These are phyloP conservation scores for Bombus breviceps DNA, from an alignment of 1,140 invertebrate species.

Conservation along the genomic window DNA sequence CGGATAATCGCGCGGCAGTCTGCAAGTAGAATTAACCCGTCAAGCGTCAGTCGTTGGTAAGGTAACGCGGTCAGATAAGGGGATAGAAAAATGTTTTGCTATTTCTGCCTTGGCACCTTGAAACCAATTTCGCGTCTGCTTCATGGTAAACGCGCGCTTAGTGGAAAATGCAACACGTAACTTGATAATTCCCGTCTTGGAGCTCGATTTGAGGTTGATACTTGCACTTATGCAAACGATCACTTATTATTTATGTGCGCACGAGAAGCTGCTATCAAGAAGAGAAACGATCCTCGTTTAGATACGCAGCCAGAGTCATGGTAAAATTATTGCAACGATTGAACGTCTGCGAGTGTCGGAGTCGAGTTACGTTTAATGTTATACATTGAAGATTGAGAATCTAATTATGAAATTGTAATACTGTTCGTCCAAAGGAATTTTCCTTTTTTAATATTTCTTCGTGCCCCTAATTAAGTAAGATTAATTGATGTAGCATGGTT, in stretches of 20 bases:
- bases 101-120: neutral
- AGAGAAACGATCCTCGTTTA: slow-evolving; percentile 37
- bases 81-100: slow-evolving; percentile 49
- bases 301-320: neutral
- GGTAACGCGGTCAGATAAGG: slow-evolving; percentile 37
- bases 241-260: slow-evolving; percentile 32
- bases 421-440: too few species aligned
- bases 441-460: too few species aligned
- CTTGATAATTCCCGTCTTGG: slow-evolving; percentile 30
- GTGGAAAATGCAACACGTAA: slow-evolving; percentile 34
- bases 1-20: slow-evolving; percentile 40
- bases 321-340: slow-evolving; percentile 1
- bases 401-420: neutral
- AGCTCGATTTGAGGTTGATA: too few species aligned
- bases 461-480: too few species aligned
- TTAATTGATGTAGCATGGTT: too few species aligned
- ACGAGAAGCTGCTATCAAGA: slow-evolving; percentile 10
- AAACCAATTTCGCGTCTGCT: neutral
- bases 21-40: slow-evolving; percentile 61
- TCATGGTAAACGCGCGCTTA: neutral
- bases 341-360: neutral
- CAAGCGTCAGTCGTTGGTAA: slow-evolving; percentile 46
- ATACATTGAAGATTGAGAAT: neutral
- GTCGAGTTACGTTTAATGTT: neutral
- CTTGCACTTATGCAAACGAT: neutral